A percentile compares a stretch with the other conserved stretches of the same genome.
Evolutionary conservation across 2,888 invertebrate genomes (phyloP).

Genomic region (Chloromyia formosa): DNA sequence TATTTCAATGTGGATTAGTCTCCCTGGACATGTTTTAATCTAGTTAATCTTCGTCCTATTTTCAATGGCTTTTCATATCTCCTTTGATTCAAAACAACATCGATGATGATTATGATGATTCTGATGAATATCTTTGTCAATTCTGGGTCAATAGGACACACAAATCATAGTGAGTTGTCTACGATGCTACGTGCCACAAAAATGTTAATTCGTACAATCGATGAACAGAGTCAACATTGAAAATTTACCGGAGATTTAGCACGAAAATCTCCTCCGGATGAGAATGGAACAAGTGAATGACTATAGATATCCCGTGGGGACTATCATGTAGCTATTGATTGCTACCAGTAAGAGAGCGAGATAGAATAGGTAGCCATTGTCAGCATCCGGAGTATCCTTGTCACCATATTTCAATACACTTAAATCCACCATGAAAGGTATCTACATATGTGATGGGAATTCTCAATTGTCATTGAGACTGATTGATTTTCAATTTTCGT

Average conservation of each 20-base stretch:
- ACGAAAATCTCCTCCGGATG: constrained; percentile 11
- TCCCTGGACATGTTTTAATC: no score
- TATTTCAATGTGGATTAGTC: no score
- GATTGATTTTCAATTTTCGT: constrained; percentile 41
- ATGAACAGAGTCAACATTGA: not conserved
- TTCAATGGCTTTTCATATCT: no score
- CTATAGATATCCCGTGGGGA: not conserved
- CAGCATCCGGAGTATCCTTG: not conserved
- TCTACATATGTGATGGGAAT: constrained; percentile 8
- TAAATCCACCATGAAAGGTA: not conserved
- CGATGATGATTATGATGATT: not conserved
- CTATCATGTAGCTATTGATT: constrained; percentile 11
- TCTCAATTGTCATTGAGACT: constrained; percentile 25
- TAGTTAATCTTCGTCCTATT: no score
- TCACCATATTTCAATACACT: not conserved
- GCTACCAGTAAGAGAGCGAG: not conserved
- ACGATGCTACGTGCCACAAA: not conserved
- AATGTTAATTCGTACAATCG: constrained; percentile 17
- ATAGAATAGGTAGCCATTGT: no score
- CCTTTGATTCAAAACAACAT: no score
- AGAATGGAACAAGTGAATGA: constrained; percentile 6
- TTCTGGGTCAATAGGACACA: constrained; percentile 26
- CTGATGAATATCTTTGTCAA: constrained; percentile 16
- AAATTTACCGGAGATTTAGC: not conserved
- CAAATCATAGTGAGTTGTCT: constrained; percentile 8